Conservation (phyloP, 1,140 invertebrate species). For the Drosophila micromelanica region DNA sequence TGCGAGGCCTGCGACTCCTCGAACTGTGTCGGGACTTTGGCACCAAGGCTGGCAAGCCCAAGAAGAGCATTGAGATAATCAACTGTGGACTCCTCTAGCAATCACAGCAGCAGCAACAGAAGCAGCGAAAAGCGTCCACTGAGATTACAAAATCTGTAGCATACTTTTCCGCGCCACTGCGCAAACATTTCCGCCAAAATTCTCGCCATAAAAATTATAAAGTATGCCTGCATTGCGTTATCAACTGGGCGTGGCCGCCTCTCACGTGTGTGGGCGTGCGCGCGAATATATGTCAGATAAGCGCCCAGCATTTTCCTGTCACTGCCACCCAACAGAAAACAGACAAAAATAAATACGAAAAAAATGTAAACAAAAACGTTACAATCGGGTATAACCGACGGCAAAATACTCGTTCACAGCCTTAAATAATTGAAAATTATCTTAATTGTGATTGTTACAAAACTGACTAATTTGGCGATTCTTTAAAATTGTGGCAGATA, state of each 20-base stretch:
- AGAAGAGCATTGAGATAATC: slow-evolving; percentile 47
- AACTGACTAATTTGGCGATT: too few relatives aligned
- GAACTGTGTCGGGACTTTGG: slow-evolving; percentile 57
- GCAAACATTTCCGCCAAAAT: slow-evolving; percentile 33
- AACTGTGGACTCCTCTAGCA: slow-evolving; percentile 66
- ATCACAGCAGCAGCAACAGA: slow-evolving; percentile 2
- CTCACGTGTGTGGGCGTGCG: slow-evolving; percentile 33
- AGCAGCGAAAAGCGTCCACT: not conserved
- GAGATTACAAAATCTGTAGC: slow-evolving; percentile 33
- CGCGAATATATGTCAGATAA: slow-evolving; percentile 66
- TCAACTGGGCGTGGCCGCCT: slow-evolving; percentile 38
- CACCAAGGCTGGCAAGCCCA: slow-evolving; percentile 63
- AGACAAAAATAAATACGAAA: slow-evolving; percentile 6
- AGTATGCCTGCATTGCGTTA: slow-evolving; percentile 61
- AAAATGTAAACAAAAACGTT: not conserved
- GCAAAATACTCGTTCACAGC: too few relatives aligned
- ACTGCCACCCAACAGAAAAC: slow-evolving; percentile 36
- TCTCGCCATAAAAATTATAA: slow-evolving; percentile 61
- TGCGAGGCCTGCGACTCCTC: slow-evolving; percentile 53
- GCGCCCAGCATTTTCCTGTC: slow-evolving; percentile 64
- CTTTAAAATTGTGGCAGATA: too few relatives aligned
- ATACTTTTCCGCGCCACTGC: slow-evolving; percentile 47
- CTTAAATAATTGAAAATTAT: too few relatives aligned
- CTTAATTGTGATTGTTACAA: too few relatives aligned
- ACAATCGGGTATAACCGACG: too few relatives aligned